A percentile compares a stretch with the other conserved stretches of the same genome.
These are phyloP conservation scores for Nesospiza acunhae DNA, from an alignment of 2,113 vertebrate species.

Conservation along the genomic window DNA sequence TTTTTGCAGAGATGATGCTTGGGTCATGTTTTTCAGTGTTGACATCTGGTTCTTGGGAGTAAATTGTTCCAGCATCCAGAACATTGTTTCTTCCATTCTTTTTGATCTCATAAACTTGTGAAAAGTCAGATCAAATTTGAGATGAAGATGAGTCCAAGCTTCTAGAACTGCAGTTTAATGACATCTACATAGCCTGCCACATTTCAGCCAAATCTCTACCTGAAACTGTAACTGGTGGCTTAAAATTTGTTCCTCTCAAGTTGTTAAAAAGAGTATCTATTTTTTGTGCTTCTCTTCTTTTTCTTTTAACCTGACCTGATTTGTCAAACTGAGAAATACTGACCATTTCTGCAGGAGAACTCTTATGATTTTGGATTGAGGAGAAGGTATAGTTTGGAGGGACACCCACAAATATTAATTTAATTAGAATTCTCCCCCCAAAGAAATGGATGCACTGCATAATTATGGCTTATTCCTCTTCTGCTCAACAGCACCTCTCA, in stretches of 20 bases:
- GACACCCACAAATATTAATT: accelerated
- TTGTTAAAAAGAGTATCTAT: background rate
- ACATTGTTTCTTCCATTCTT: slow-evolving; percentile 14
- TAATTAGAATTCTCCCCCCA: background rate
- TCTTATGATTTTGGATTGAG: background rate
- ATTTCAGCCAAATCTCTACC: background rate
- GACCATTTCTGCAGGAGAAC: background rate
- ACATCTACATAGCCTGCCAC: background rate
- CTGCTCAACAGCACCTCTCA: background rate
- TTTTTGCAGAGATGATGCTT: background rate
- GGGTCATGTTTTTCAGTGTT: background rate
- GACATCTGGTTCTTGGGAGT: background rate
- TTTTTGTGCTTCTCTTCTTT: background rate
- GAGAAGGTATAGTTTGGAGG: background rate
- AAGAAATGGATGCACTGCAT: background rate
- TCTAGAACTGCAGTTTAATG: slow-evolving; percentile 28
- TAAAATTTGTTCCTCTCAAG: background rate
- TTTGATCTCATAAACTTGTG: slow-evolving; percentile 23
- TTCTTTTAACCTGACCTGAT: background rate
- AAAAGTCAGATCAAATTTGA: slow-evolving; percentile 37
- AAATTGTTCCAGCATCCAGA: slow-evolving; percentile 22
- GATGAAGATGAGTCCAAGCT: background rate
- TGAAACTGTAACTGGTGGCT: background rate
- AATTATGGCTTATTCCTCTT: background rate
- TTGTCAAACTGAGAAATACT: background rate